Evolutionary conservation across 2,113 vertebrate species (phyloP).

Genomic region (Caranx melampygus): DNA sequence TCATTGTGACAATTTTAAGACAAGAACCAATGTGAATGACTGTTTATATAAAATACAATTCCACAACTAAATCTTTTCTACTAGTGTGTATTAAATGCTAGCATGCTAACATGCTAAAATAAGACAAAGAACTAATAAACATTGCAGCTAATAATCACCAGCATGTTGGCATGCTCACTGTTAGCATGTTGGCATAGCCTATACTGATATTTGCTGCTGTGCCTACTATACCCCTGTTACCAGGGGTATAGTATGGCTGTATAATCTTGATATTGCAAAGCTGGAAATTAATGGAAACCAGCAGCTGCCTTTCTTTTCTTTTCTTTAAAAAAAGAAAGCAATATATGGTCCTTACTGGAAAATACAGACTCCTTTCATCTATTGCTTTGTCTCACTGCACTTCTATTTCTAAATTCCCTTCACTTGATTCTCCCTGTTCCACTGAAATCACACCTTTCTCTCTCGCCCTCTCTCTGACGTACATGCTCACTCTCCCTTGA

Average conservation of each 20-base stretch:
- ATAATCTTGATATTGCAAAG: neutral
- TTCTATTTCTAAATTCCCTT: conserved; percentile 9
- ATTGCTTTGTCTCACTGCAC: conserved; percentile 8
- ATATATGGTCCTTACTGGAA: neutral
- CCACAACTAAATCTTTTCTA: too few relatives aligned
- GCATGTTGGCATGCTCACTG: too few relatives aligned
- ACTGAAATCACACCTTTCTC: conserved; percentile 28
- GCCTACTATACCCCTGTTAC: too few relatives aligned
- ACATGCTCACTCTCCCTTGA: conserved; percentile 66
- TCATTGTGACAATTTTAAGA: too few relatives aligned
- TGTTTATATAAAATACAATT: too few relatives aligned
- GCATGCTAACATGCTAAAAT: neutral
- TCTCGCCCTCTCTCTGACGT: conserved; percentile 19
- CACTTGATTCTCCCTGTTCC: conserved; percentile 3
- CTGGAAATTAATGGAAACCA: neutral
- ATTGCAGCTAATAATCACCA: neutral
- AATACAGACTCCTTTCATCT: neutral
- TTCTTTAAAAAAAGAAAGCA: neutral
- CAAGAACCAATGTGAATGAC: too few relatives aligned
- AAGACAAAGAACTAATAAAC: neutral
- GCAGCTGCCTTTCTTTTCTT: neutral
- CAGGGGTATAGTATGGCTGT: too few relatives aligned
- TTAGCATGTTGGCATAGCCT: neutral
- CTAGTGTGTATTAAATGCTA: neutral
- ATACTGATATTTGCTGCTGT: neutral